Conservation (phyloP, 2,797 vertebrate species). For the Catamblyrhynchus diadema region DNA sequence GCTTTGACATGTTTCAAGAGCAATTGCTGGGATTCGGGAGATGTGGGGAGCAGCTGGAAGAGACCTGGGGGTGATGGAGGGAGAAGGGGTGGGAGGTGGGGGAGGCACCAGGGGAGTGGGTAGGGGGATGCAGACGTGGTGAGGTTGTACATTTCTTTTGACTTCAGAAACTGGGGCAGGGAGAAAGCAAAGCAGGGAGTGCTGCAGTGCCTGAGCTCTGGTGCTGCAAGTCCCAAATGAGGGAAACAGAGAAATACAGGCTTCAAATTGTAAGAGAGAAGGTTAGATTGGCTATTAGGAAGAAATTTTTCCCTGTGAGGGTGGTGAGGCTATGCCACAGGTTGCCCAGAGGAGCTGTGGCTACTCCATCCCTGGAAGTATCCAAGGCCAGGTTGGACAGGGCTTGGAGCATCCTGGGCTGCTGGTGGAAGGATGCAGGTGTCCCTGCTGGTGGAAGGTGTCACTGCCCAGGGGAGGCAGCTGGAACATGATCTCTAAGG, state of each 20-base stretch:
- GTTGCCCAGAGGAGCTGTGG: not conserved
- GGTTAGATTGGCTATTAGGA: not conserved
- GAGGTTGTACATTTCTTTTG: not conserved
- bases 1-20: constrained; percentile 36
- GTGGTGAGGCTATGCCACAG: not conserved
- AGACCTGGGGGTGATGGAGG: not conserved
- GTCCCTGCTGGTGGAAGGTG: not conserved
- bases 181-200: not conserved
- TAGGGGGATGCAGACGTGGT: rapidly evolving
- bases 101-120: not conserved
- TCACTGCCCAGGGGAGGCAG: not conserved
- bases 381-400: not conserved
- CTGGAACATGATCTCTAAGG: not conserved
- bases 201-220: not conserved
- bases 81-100: not conserved
- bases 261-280: not conserved
- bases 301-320: not conserved
- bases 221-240: not conserved
- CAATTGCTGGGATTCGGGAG: constrained; percentile 1
- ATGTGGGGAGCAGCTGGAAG: constrained; percentile 46
- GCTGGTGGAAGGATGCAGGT: not conserved
- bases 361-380: not conserved
- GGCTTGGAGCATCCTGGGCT: not conserved
- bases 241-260: rapidly evolving
- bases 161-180: rapidly evolving